Conservation (phyloP, 2,888 invertebrate species). For the Cephus spinipes region DNA sequence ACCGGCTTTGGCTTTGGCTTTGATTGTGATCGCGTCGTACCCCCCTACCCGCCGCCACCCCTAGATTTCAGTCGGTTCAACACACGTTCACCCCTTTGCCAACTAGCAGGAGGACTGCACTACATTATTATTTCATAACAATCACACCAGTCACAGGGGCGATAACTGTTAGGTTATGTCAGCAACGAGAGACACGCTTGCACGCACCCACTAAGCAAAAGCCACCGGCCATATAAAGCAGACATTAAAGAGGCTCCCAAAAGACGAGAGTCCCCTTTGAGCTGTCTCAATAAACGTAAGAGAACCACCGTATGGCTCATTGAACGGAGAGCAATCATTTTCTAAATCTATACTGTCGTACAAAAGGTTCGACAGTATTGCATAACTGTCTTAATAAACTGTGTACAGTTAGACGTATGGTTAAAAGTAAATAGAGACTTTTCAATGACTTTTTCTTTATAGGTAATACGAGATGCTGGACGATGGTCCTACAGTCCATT, state of each 20-base stretch:
- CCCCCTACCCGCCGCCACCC: constrained; percentile 25
- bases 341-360: not conserved
- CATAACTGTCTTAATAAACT: not conserved
- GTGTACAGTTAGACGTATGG: not conserved
- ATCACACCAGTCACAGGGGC: constrained; percentile 48
- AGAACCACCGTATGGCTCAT: not conserved
- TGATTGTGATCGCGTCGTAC: constrained; percentile 54
- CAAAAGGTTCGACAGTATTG: not conserved
- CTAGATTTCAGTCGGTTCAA: constrained; percentile 19
- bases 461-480: constrained; percentile 36
- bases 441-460: constrained; percentile 20
- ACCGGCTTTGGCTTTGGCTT: constrained; percentile 50
- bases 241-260: not conserved
- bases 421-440: not conserved
- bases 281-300: not conserved
- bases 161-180: constrained; percentile 49
- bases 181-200: not conserved
- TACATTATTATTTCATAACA: constrained; percentile 60
- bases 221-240: not conserved
- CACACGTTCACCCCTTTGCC: constrained; percentile 29
- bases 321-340: not conserved
- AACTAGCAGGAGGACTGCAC: constrained; percentile 22
- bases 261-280: not conserved
- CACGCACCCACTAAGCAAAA: not conserved
- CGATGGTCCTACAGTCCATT: constrained; percentile 24